Evolutionary conservation across 2,113 vertebrate genomes (phyloP).

Genomic region (Accipiter virgatus): DNA sequence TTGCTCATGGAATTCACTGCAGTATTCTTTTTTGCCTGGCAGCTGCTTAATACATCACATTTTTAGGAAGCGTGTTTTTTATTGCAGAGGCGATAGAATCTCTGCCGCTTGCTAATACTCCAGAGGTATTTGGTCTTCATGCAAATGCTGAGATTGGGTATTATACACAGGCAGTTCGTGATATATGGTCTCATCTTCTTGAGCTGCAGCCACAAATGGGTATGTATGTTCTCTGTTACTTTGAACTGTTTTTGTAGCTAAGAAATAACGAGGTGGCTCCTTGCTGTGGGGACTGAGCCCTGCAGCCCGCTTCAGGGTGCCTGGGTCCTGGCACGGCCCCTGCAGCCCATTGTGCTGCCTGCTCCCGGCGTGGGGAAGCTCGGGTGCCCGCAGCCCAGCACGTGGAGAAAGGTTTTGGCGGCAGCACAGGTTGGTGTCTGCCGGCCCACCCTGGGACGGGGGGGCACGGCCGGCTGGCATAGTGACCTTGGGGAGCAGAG

Average conservation of each 20-base stretch:
- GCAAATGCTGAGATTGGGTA: constrained; percentile 93
- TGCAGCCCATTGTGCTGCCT: background rate
- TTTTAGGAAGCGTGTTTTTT: background rate
- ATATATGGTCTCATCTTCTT: constrained; percentile 88
- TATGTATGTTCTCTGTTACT: constrained; percentile 60
- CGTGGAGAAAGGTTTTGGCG: no score
- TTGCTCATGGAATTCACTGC: background rate
- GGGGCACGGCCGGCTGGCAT: accelerated
- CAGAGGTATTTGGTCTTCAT: constrained; percentile 91
- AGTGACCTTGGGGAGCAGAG: accelerated
- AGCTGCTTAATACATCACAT: accelerated
- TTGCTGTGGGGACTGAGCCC: background rate
- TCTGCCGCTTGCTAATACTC: constrained; percentile 85
- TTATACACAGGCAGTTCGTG: constrained; percentile 85
- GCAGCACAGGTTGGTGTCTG: no score
- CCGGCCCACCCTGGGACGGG: no score
- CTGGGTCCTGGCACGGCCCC: accelerated
- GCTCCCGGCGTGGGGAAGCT: background rate
- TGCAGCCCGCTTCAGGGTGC: background rate
- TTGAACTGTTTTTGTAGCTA: background rate
- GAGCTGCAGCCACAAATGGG: constrained; percentile 94
- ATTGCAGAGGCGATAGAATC: constrained; percentile 85
- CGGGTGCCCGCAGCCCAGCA: no score
- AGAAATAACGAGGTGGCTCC: background rate
- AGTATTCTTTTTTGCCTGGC: background rate